Evolutionary conservation across 2,888 invertebrate genomes (phyloP).

Genomic region (Lasioglossum malachurum): DNA sequence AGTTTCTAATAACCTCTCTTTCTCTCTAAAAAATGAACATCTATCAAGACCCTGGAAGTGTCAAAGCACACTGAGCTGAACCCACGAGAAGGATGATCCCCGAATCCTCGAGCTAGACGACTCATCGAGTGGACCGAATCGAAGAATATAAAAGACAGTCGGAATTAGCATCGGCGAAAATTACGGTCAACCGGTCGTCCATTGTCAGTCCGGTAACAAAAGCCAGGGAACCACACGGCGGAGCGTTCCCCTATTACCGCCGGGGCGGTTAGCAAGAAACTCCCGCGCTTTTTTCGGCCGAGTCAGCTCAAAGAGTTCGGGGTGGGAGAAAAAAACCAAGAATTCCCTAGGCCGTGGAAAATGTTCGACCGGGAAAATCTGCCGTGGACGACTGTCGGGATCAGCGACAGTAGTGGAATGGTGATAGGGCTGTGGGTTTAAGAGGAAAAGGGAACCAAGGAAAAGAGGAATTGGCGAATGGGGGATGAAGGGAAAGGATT

Average conservation of each 20-base stretch:
- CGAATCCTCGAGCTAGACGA: slow-evolving; percentile 5
- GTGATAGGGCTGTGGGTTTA: not conserved
- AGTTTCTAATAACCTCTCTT: not conserved
- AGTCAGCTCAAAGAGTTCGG: not conserved
- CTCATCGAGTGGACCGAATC: not conserved
- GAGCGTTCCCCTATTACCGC: not conserved
- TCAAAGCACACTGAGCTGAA: not conserved
- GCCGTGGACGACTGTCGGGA: not conserved
- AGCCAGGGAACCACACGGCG: not conserved
- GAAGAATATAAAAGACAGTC: slow-evolving; percentile 1
- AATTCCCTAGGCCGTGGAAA: slow-evolving; percentile 28
- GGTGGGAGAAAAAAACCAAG: slow-evolving; percentile 1
- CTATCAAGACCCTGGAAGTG: not conserved
- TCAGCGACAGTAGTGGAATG: not conserved
- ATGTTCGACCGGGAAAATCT: not conserved
- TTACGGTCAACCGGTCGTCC: slow-evolving; percentile 17
- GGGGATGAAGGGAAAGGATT: not conserved
- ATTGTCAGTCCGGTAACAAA: slow-evolving; percentile 29
- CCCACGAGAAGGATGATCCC: not conserved
- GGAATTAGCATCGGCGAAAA: slow-evolving; percentile 31
- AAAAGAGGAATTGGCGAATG: not conserved
- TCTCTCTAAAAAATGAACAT: not conserved
- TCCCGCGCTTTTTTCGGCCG: slow-evolving; percentile 66
- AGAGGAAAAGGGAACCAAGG: not conserved
- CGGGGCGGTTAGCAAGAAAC: slow-evolving; percentile 36